Base-by-base conservation (phyloP, 2,113 vertebrate genomes). In the Gopherus evgoodei region DNA sequence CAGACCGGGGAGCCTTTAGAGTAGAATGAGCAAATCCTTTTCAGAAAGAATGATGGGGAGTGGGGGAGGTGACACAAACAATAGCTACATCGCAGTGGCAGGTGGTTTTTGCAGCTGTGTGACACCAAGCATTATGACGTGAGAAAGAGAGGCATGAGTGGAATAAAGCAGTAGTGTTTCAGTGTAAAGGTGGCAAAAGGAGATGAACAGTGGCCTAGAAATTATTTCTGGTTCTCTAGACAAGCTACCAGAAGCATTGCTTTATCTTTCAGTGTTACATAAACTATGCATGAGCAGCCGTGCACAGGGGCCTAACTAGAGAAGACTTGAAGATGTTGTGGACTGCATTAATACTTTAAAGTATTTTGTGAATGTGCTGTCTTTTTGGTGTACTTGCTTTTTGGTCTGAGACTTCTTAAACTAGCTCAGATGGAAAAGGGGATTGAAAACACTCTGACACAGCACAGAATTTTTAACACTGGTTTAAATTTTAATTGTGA, bases 91-190 rank as follows among this genome's bases (percentile, higher is more conserved):
- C 81, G 56, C 82, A 90, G 82, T 80, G 90, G 94, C 96, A 93
- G 93, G 89, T 93, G 93, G 86, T 5, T 87, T 94, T 87, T 97
- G 90, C 94, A 96, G 95, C 96, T 97, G 94, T 76, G 86, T 83
- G 53, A 6, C 4, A n/a, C 89, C 11, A 19, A 91, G 78, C 90
- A 72, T 76, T 2, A n/a, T 38, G 83, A 81, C 84, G 84, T 76
- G 90, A 52, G 85, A 75, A 27, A 84, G 93, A 82, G 29, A 86
- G 76, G 79, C 90, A 50, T 0, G 44, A 96, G 83, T 4, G 82
- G 81, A 95, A 91, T 94, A 87, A 95, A 95, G 90, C 91, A 95
- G 62, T 52, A 90, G 49, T 93, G 25, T 78, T 91, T 38, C 82
- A 0, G 0, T 24, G 53, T 24, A 47, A 86, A 91, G 54, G 84